Conservation (phyloP, 2,797 vertebrate species). For the Coilia nasus region DNA sequence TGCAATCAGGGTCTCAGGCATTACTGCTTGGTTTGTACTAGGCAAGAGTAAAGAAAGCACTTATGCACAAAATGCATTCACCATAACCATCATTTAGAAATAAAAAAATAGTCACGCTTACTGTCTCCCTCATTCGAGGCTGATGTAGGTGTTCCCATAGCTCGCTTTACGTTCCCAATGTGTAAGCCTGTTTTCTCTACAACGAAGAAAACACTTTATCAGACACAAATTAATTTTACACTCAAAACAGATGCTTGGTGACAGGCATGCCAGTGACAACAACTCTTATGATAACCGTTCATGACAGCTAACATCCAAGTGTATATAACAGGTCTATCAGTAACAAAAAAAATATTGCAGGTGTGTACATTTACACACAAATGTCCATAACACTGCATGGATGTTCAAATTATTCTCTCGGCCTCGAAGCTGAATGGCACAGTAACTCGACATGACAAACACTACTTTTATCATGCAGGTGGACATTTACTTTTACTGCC, state of each 20-base stretch:
- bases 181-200: background rate
- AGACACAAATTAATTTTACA: background rate
- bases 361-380: too few relatives aligned
- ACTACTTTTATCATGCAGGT: background rate
- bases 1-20: too few relatives aligned
- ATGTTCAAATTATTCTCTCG: background rate
- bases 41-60: too few relatives aligned
- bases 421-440: background rate
- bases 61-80: background rate
- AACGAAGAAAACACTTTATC: background rate
- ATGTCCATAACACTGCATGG: too few relatives aligned
- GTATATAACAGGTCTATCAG: background rate
- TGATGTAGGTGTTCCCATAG: background rate
- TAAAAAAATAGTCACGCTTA: background rate
- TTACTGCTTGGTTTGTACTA: too few relatives aligned
- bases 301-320: background rate
- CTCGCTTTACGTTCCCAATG: background rate
- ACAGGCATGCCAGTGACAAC: background rate
- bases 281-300: background rate
- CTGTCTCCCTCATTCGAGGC: background rate
- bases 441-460: background rate
- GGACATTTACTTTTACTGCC: background rate
- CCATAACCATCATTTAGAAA: background rate
- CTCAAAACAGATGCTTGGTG: background rate
- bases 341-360: too few relatives aligned